Conservation (phyloP, 2,113 vertebrate genomes). For the Geococcyx californianus region DNA sequence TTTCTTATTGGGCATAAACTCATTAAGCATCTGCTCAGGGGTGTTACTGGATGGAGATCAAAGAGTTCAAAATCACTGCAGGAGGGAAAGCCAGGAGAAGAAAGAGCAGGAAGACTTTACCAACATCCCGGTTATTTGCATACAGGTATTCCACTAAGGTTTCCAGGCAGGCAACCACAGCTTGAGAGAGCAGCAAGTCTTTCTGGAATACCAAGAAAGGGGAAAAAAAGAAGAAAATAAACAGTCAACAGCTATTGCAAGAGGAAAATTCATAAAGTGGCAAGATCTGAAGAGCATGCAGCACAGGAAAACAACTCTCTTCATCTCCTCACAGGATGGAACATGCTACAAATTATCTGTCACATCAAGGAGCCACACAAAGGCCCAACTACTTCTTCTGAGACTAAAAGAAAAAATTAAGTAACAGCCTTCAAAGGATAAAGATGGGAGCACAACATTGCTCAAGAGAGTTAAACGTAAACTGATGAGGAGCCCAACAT, state of each 20-base stretch:
- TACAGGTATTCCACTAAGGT: slow-evolving; percentile 85
- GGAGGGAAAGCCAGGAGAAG: background rate
- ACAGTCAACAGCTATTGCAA: background rate
- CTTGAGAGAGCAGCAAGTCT: slow-evolving; percentile 82
- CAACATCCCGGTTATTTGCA: slow-evolving; percentile 74
- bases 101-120: slow-evolving; percentile 71
- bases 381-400: background rate
- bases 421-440: slow-evolving; percentile 1
- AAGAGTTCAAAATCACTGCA: slow-evolving; percentile 24
- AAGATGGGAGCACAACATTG: background rate
- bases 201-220: slow-evolving; percentile 77
- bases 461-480: background rate
- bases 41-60: background rate
- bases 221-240: background rate
- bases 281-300: slow-evolving; percentile 9
- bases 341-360: slow-evolving; percentile 5
- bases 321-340: background rate
- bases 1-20: slow-evolving; percentile 9
- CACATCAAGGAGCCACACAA: slow-evolving; percentile 11
- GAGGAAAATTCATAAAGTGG: background rate
- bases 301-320: slow-evolving; percentile 36
- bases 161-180: slow-evolving; percentile 84
- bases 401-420: background rate
- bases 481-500: background rate
- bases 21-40: background rate